Conservation (phyloP, 2,888 invertebrate species). For the Rhingia rostrata region DNA sequence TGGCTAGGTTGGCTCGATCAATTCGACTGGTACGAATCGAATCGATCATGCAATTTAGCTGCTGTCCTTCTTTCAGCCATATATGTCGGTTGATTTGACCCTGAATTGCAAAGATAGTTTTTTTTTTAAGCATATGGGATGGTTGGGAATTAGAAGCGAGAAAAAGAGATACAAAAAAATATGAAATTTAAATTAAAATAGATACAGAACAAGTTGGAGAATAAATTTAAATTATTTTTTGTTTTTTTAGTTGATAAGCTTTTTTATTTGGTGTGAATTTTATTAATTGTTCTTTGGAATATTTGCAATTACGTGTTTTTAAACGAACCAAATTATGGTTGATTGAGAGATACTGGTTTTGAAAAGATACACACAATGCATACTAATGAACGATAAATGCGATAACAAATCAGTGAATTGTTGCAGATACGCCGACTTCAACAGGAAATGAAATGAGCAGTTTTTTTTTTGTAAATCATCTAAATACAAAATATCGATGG, state of each 20-base stretch:
- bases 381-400: background rate
- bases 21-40: constrained; percentile 66
- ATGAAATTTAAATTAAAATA: constrained; percentile 35
- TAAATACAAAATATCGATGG: too few relatives aligned
- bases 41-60: constrained; percentile 71
- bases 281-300: constrained; percentile 34
- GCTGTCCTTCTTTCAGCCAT: constrained; percentile 70
- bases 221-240: constrained; percentile 27
- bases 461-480: too few relatives aligned
- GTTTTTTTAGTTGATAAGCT: constrained; percentile 15
- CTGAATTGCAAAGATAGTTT: constrained; percentile 68
- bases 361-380: background rate
- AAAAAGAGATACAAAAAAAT: constrained; percentile 20
- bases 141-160: background rate
- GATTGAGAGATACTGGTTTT: constrained; percentile 37
- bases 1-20: constrained; percentile 35
- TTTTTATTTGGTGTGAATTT: constrained; percentile 8
- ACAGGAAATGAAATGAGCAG: background rate
- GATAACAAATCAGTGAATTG: background rate
- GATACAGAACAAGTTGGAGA: constrained; percentile 61
- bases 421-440: background rate
- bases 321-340: constrained; percentile 2
- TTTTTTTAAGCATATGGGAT: constrained; percentile 21
- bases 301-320: constrained; percentile 21
- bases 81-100: constrained; percentile 70